A percentile compares a stretch with the other conserved stretches of the same genome.
These are phyloP conservation scores for Clivina fossor DNA, from an alignment of 2,888 invertebrate genomes.

Conservation along the genomic window DNA sequence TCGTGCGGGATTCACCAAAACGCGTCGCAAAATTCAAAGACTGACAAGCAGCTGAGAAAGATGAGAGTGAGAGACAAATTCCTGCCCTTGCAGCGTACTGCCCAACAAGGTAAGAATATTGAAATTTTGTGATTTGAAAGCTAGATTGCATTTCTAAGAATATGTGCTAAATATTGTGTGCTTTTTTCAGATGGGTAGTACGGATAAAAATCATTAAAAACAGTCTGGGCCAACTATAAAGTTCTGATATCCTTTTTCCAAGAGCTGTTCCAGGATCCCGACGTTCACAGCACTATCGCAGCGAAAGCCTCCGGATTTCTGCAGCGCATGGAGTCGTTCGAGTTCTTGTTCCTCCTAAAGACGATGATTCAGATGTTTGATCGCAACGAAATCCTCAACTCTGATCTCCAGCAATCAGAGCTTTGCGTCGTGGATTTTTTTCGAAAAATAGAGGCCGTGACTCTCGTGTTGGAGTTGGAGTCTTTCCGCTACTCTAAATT, in stretches of 20 bases:
- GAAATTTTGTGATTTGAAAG: neutral
- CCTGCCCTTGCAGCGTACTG: slow-evolving; percentile 19
- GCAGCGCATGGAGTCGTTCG: slow-evolving; percentile 25
- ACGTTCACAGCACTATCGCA: slow-evolving; percentile 26
- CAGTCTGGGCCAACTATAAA: slow-evolving; percentile 28
- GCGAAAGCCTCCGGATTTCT: slow-evolving; percentile 35
- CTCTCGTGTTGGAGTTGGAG: slow-evolving; percentile 6
- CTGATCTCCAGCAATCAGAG: slow-evolving; percentile 34
- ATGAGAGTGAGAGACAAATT: slow-evolving; percentile 7
- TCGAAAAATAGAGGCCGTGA: slow-evolving; percentile 19
- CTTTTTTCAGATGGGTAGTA: slow-evolving; percentile 23
- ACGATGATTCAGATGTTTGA: slow-evolving; percentile 37
- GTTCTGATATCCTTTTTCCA: slow-evolving; percentile 28
- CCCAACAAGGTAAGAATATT: slow-evolving; percentile 20
- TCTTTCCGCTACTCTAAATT: slow-evolving; percentile 26
- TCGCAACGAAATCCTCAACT: slow-evolving; percentile 34
- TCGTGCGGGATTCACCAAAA: slow-evolving; percentile 22
- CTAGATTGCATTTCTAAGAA: neutral
- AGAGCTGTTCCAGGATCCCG: slow-evolving; percentile 28
- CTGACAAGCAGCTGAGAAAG: slow-evolving; percentile 8
- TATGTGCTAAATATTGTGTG: neutral
- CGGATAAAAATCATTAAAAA: slow-evolving; percentile 36
- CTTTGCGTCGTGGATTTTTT: slow-evolving; percentile 26
- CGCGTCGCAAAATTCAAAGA: slow-evolving; percentile 12
- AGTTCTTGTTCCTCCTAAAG: slow-evolving; percentile 30